Evolutionary conservation across 2,888 invertebrate species (phyloP).

Genomic region (Eubasilissa splendida): DNA sequence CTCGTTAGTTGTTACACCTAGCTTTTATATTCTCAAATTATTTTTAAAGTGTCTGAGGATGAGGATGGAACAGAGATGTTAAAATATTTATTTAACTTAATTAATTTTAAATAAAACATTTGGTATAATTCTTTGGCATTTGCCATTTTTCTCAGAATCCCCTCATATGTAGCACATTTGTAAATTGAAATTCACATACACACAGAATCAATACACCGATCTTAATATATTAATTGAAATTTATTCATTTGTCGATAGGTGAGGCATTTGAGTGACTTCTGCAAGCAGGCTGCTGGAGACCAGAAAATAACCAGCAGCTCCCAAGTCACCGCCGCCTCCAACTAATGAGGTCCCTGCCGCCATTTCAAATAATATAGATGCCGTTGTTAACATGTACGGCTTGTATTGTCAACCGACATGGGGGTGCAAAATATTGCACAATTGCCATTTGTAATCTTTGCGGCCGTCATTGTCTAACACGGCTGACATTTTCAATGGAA

Average conservation of each 20-base stretch:
- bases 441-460: no score
- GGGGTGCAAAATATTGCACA: no score
- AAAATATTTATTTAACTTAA: no score
- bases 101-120: no score
- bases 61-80: no score
- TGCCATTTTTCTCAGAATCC: no score
- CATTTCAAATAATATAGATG: not conserved
- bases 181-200: not conserved
- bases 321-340: slow-evolving; percentile 56
- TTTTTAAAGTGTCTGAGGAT: no score
- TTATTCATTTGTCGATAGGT: slow-evolving; percentile 46
- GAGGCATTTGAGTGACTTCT: slow-evolving; percentile 60
- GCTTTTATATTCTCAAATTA: no score
- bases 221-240: not conserved
- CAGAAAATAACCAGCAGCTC: slow-evolving; percentile 52
- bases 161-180: no score
- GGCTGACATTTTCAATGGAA: not conserved
- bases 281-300: slow-evolving; percentile 62
- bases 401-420: no score
- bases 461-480: not conserved
- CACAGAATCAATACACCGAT: not conserved
- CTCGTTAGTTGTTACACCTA: no score
- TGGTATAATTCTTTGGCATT: no score
- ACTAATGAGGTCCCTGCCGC: slow-evolving; percentile 33
- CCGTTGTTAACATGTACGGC: not conserved